Evolutionary conservation across 2,888 invertebrate species (phyloP), one percentile per base, ranked within the genome.

Genomic region (Chrysopilus asiliformis): DNA sequence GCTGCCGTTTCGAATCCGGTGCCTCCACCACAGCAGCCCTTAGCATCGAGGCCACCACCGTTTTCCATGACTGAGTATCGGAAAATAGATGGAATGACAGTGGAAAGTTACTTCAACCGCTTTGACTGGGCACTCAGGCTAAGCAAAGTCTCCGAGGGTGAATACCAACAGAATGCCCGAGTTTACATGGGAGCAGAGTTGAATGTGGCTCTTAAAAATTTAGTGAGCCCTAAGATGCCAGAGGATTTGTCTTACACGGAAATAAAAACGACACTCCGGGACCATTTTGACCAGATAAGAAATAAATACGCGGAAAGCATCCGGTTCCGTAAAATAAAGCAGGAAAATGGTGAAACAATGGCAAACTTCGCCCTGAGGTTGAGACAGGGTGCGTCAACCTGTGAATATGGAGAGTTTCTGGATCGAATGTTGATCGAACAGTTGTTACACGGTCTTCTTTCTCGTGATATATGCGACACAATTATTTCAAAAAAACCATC

Each of bases 341-440:
- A 42, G 17, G 15, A 34, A 4, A 16, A 18, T 3, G 37, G 35
- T 8, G 40, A 43, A 17, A 14, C 39, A 4, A 10, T 41, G 10
- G 38, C 40, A 13, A 18, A 13, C 9, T 43, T 43, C 30, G 13
- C 40, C 2, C 19, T 43, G 15, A 32, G 40, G 2, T 30, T 45
- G n/a, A 42, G 38, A 14, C 34, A 45, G 31, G 44, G 24, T 4
- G 41, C 41, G 3, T 31, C 18, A 9, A 35, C 38, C 27, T 40
- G 44, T 33, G 41, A 42, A 8, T 44, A 45, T 38, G 39, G 40
- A 2, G 13, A 22, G 4, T 44, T 40, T 15, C 17, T 44, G 14
- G 38, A 43, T 28, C 24, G 43, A 2, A 43, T 44, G 42, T 12
- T 46, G 5, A 40, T 38, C 18, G 43, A 43, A 32, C 45, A 45